Base-by-base conservation (phyloP, 1,140 invertebrate genomes). In the Ruditapes philippinarum region DNA sequence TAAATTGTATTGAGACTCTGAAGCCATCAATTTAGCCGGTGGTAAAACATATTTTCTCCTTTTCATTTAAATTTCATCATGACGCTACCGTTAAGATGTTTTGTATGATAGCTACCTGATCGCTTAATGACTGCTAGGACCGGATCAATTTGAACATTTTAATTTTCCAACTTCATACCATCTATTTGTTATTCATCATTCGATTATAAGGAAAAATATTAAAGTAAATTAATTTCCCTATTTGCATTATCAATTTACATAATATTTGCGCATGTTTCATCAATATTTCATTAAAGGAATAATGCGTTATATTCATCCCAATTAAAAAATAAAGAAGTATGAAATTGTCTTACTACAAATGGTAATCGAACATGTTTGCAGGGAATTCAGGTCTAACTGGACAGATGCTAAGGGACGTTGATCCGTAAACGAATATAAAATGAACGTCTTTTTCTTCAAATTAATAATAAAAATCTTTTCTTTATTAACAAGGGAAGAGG, bases 191-290 rank as follows among this genome's bases (percentile, higher is more conserved):
- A 51, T 51, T 54, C 74, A 51, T 54, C 28, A 54, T 7, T 49
- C 17, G 9, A 78, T 78, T 51, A 78, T 54, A 51, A 78, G 7
- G 42, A 54, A 78, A 45, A 51, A 49, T 78, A n/a, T n/a, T n/a
- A 78, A 28, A 51, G 74, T 51, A 78, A 78, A 78, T 78, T 81
- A 81, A 81, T 62, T 81, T 62, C 31, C n/a, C 51, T 28, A 81
- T 81, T 62, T 62, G 51, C 54, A 42, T 11, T 78, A 36, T 51
- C 31, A 78, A 51, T 78, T 78, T 51, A 36, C 45, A 51, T 54
- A 78, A 33, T 51, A 36, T 54, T n/a, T 54, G 33, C 31, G 65
- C 1, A 19, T 14, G 65, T 40, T 70, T 4, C 1, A 45, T 45
- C 42, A 45, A 45, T 45, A 45, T 5, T 45, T 45, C 42, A 45